Conservation (phyloP, 2,888 invertebrate species). For the Lasioglossum villosulum region DNA sequence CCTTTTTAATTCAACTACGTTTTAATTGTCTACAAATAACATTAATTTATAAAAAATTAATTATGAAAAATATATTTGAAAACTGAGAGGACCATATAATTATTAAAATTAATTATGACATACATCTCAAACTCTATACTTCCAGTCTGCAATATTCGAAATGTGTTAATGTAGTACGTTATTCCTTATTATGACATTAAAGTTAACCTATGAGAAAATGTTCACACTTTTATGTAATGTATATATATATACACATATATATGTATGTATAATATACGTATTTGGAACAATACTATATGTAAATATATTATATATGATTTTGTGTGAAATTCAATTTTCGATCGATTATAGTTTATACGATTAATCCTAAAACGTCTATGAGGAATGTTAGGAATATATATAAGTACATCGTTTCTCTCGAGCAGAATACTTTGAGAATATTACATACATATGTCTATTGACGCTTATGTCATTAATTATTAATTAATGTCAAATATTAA, state of each 20-base stretch:
- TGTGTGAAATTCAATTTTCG: neutral
- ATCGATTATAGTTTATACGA: neutral
- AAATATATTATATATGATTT: neutral
- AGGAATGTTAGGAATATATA: neutral
- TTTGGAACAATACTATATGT: neutral
- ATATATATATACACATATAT: too few relatives aligned
- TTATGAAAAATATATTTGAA: neutral
- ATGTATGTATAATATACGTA: neutral
- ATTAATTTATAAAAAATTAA: too few relatives aligned
- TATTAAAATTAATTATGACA: neutral
- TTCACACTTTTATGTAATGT: too few relatives aligned
- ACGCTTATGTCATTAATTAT: neutral
- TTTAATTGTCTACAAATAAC: neutral
- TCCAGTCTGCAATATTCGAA: neutral
- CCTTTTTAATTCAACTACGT: neutral
- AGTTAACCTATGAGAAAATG: neutral
- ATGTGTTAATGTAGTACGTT: neutral
- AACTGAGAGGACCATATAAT: neutral
- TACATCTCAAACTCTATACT: neutral
- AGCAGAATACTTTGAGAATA: neutral
- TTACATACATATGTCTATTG: neutral
- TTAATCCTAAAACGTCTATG: neutral
- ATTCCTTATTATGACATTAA: neutral
- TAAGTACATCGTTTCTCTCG: neutral
- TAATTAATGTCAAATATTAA: neutral